A percentile compares a stretch with the other conserved stretches of the same genome.
Evolutionary conservation across 2,797 vertebrate species (phyloP).

Genomic region (Microctenopoma steveboyesi): DNA sequence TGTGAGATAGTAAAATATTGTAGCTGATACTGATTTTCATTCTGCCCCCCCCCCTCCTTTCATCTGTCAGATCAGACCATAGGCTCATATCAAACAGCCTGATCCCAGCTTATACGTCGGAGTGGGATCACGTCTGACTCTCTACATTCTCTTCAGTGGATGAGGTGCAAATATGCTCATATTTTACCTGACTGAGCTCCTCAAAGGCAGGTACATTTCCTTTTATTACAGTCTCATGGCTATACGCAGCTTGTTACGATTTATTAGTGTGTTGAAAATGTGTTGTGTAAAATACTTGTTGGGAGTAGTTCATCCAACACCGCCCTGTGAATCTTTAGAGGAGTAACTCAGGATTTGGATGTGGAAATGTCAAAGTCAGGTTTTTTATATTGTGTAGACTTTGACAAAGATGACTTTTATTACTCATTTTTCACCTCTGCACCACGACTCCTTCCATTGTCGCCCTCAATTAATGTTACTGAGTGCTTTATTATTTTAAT

Average conservation of each 20-base stretch:
- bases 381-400: not conserved
- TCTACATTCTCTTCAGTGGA: not conserved
- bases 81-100: constrained; percentile 6
- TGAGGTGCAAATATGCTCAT: constrained; percentile 25
- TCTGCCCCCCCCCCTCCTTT: not conserved
- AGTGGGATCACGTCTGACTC: constrained; percentile 16
- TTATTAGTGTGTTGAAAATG: constrained; percentile 36
- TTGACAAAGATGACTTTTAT: not conserved
- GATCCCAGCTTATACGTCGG: constrained; percentile 12
- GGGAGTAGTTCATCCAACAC: constrained; percentile 4
- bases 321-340: constrained; percentile 3
- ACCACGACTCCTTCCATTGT: not conserved
- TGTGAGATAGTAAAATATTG: constrained; percentile 24
- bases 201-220: constrained; percentile 14
- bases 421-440: constrained; percentile 7
- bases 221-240: constrained; percentile 1
- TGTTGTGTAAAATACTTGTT: constrained; percentile 15
- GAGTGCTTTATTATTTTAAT: constrained; percentile 20
- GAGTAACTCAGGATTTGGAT: not conserved
- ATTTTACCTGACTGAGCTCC: constrained; percentile 29
- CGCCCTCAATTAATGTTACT: constrained; percentile 6
- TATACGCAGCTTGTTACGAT: constrained; percentile 15
- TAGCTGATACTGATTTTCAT: constrained; percentile 9
- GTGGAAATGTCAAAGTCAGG: constrained; percentile 9
- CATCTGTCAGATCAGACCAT: constrained; percentile 9